A percentile compares a stretch with the other conserved stretches of the same genome.
Evolutionary conservation across 1,140 invertebrate species (phyloP).

Genomic region (Aphis craccivora): DNA sequence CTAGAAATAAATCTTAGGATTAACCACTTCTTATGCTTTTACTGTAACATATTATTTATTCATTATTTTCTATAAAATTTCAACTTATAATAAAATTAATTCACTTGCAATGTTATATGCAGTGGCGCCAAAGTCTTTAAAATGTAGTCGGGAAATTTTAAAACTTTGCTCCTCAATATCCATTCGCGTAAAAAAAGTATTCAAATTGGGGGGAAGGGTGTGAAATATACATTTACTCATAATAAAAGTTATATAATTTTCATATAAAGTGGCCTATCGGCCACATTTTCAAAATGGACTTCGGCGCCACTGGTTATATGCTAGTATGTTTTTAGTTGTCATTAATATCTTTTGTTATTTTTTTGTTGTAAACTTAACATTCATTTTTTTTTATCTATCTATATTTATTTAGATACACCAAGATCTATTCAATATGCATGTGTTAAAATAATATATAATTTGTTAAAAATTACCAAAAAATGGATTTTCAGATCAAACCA

Average conservation of each 20-base stretch:
- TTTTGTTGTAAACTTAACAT: neutral
- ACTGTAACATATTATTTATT: neutral
- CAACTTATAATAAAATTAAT: neutral
- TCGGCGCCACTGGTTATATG: too few species aligned
- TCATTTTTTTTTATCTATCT: neutral
- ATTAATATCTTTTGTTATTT: neutral
- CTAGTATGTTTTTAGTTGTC: neutral
- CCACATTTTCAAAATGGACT: too few species aligned
- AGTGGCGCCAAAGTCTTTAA: too few species aligned
- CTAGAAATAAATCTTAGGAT: too few species aligned
- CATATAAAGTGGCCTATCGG: too few species aligned
- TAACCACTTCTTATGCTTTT: neutral
- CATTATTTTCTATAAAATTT: neutral
- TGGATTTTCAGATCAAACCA: slow-evolving; percentile 25
- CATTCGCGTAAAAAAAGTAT: too few species aligned
- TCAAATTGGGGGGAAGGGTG: too few species aligned
- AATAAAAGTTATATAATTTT: too few species aligned
- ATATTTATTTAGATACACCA: slow-evolving; percentile 15
- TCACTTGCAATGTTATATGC: neutral
- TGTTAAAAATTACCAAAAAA: neutral
- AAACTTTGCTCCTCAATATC: too few species aligned
- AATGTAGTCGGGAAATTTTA: too few species aligned
- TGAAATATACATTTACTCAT: too few species aligned
- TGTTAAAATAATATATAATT: slow-evolving; percentile 40
- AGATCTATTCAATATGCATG: slow-evolving; percentile 41